Conservation (phyloP, 2,888 invertebrate species). For the Zonitis immaculata region DNA sequence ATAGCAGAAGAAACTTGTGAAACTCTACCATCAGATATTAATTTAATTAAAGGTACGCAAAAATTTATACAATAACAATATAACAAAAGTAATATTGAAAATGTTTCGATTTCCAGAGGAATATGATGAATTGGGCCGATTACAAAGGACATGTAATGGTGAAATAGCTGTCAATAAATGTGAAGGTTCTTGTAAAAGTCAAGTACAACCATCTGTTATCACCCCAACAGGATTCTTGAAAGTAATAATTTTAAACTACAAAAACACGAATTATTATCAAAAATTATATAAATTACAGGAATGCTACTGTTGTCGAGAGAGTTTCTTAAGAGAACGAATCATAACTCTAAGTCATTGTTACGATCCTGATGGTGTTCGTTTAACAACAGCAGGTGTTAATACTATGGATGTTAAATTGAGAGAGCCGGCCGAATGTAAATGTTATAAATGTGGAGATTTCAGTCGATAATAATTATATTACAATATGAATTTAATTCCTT, state of each 20-base stretch:
- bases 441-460: slow-evolving; percentile 84
- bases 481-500: neutral
- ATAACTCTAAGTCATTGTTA: slow-evolving; percentile 82
- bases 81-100: neutral
- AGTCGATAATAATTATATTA: slow-evolving; percentile 55
- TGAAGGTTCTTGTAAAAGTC: slow-evolving; percentile 87
- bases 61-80: slow-evolving; percentile 1
- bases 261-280: neutral
- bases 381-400: slow-evolving; percentile 64
- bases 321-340: slow-evolving; percentile 73
- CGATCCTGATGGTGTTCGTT: slow-evolving; percentile 76
- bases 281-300: slow-evolving; percentile 55
- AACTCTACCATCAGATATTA: slow-evolving; percentile 79
- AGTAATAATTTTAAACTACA: slow-evolving; percentile 56
- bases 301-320: slow-evolving; percentile 89
- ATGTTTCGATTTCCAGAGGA: slow-evolving; percentile 66
- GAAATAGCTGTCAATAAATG: slow-evolving; percentile 90
- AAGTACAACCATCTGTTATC: slow-evolving; percentile 86
- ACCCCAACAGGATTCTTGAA: slow-evolving; percentile 86
- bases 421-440: slow-evolving; percentile 87
- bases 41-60: slow-evolving; percentile 83
- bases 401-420: slow-evolving; percentile 77
- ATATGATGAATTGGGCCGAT: slow-evolving; percentile 78
- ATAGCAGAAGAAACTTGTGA: slow-evolving; percentile 72
- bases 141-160: slow-evolving; percentile 82